Evolutionary conservation across 2,888 invertebrate genomes (phyloP).

Genomic region (Scelioninae gen. 2): DNA sequence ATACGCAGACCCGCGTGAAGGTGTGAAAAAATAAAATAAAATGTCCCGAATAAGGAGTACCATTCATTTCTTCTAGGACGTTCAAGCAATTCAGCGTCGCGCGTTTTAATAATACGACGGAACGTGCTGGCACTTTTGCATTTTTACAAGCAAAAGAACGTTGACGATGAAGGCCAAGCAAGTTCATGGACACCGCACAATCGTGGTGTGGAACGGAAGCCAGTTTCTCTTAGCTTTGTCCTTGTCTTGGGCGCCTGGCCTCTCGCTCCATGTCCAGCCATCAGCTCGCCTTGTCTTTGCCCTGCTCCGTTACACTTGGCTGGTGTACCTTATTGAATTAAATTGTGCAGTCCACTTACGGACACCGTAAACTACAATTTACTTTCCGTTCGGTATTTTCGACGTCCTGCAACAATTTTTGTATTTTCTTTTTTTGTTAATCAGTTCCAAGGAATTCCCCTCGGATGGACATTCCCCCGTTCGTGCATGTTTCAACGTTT

Average conservation of each 20-base stretch:
- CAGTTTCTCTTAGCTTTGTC: constrained; percentile 41
- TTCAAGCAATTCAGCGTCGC: constrained; percentile 4
- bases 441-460: too few relatives aligned
- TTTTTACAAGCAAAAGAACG: constrained; percentile 32
- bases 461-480: too few relatives aligned
- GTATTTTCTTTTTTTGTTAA: background rate
- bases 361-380: constrained; percentile 15
- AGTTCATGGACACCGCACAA: constrained; percentile 58
- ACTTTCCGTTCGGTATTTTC: background rate
- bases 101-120: constrained; percentile 14
- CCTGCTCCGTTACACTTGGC: constrained; percentile 39
- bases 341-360: constrained; percentile 41
- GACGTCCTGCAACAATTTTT: background rate
- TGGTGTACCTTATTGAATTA: constrained; percentile 53
- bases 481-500: too few relatives aligned
- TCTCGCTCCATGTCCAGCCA: constrained; percentile 27
- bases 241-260: constrained; percentile 22
- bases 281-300: constrained; percentile 37
- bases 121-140: constrained; percentile 17
- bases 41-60: too few relatives aligned
- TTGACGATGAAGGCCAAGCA: constrained; percentile 54
- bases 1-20: too few relatives aligned
- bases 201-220: constrained; percentile 53
- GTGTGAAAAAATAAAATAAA: too few relatives aligned
- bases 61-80: background rate